Conservation (phyloP, 2,888 invertebrate genomes). For the Coelopa pilipes region DNA sequence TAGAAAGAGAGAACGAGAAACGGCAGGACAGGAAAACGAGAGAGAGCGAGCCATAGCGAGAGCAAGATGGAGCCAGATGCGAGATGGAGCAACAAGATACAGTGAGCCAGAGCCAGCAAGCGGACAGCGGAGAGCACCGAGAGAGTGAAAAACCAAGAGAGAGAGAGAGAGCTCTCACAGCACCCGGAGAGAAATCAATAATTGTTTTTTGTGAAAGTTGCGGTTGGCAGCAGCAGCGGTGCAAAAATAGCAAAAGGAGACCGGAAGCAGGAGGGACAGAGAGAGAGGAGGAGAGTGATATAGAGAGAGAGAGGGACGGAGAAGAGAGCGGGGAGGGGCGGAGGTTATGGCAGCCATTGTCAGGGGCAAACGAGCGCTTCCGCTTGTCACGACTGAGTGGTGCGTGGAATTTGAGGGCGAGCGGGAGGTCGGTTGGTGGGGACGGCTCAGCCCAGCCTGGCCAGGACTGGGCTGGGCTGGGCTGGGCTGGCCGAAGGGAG, state of each 20-base stretch:
- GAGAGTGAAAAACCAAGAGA: background rate
- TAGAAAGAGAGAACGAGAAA: background rate
- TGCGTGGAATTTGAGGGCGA: background rate
- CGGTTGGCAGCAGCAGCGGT: background rate
- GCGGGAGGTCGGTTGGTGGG: background rate
- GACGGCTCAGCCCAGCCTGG: no score
- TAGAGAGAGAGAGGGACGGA: no score
- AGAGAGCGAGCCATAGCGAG: no score
- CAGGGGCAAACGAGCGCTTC: slow-evolving; percentile 22
- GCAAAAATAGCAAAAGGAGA: background rate
- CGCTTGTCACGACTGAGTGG: slow-evolving; percentile 4
- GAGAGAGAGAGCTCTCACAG: background rate
- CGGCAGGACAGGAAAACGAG: no score
- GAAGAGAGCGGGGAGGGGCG: background rate
- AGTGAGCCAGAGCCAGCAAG: no score
- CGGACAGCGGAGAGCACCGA: no score
- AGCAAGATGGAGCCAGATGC: no score
- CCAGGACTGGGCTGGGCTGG: no score
- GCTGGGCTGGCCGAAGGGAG: no score
- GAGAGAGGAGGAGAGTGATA: background rate
- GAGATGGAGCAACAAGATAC: no score
- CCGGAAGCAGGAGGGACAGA: background rate
- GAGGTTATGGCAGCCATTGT: slow-evolving; percentile 15
- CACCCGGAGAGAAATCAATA: slow-evolving; percentile 11
- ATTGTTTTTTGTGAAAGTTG: slow-evolving; percentile 1